phyloP scores from a whole-genome alignment of 2,113 vertebrate genomes.

The Nyctibius bracteatus region DNA sequence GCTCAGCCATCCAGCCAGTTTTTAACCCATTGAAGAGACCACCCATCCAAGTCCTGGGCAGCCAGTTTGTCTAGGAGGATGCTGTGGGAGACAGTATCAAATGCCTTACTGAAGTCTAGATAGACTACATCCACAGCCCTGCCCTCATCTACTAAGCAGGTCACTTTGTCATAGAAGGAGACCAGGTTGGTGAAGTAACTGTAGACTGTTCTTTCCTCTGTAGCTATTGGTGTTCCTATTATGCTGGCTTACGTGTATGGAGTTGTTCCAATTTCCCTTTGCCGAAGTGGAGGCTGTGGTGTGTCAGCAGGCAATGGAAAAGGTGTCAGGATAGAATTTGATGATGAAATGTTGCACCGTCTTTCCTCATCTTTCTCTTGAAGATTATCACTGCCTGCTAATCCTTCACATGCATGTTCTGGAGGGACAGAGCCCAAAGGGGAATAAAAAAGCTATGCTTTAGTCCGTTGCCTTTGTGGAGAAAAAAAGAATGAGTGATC shows the following conservation, averaged over 20 bases:
- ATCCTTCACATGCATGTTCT: neutral
- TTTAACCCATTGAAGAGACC: no score
- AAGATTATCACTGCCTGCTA: neutral
- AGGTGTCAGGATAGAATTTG: constrained; percentile 97
- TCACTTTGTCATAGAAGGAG: no score
- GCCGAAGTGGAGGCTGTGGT: constrained; percentile 95
- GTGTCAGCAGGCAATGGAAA: constrained; percentile 96
- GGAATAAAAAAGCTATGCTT: neutral
- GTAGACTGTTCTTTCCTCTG: neutral
- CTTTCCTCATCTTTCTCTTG: neutral
- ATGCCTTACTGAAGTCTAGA: no score
- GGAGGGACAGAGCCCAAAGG: neutral
- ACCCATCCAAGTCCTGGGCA: no score
- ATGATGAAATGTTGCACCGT: no score
- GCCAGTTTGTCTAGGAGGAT: no score
- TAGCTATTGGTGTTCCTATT: constrained; percentile 97
- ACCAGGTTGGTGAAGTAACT: no score
- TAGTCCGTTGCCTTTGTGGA: neutral
- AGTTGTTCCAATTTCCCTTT: constrained; percentile 96
- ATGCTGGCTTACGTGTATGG: constrained; percentile 99
- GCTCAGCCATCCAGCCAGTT: no score
- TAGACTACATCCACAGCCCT: no score
- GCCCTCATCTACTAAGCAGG: no score
- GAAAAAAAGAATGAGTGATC: neutral
- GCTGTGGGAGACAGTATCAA: no score